Percentiles rank a stretch among this genome's conserved stretches.
phyloP scores from a whole-genome alignment of 2,888 invertebrate species.

The Neoascia interrupta region DNA sequence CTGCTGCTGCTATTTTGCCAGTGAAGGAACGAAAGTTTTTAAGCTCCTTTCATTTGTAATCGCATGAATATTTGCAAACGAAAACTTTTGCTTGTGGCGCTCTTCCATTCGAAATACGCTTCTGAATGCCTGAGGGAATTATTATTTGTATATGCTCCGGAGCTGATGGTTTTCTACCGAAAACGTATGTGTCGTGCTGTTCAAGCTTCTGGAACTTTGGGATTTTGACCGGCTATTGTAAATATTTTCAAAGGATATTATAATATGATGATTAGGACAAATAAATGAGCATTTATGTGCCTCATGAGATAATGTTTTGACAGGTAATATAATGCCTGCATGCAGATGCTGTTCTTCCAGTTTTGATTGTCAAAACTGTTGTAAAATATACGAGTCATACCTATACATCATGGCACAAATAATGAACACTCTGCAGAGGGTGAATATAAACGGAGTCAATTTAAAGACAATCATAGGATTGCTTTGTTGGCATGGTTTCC shows the following conservation, averaged over 20 bases:
- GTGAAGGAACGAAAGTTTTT: slow-evolving; percentile 38
- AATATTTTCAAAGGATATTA: slow-evolving; percentile 30
- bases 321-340: slow-evolving; percentile 43
- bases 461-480: too few species aligned
- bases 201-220: not conserved
- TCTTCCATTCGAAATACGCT: slow-evolving; percentile 49
- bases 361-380: too few species aligned
- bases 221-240: slow-evolving; percentile 56
- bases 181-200: slow-evolving; percentile 4
- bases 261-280: slow-evolving; percentile 36
- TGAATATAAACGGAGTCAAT: too few species aligned
- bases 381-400: too few species aligned
- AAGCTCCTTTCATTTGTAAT: slow-evolving; percentile 68
- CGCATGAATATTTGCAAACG: slow-evolving; percentile 64
- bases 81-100: slow-evolving; percentile 51
- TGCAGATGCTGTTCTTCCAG: too few species aligned
- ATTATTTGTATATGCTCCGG: slow-evolving; percentile 19
- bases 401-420: too few species aligned
- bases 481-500: too few species aligned
- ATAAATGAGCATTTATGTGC: slow-evolving; percentile 15
- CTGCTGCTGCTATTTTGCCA: not conserved
- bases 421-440: too few species aligned
- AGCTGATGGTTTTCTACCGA: not conserved
- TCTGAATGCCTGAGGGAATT: slow-evolving; percentile 11
- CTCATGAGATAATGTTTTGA: slow-evolving; percentile 44